Conservation (phyloP, 2,888 invertebrate species). For the Caenorhabditis sp. region DNA sequence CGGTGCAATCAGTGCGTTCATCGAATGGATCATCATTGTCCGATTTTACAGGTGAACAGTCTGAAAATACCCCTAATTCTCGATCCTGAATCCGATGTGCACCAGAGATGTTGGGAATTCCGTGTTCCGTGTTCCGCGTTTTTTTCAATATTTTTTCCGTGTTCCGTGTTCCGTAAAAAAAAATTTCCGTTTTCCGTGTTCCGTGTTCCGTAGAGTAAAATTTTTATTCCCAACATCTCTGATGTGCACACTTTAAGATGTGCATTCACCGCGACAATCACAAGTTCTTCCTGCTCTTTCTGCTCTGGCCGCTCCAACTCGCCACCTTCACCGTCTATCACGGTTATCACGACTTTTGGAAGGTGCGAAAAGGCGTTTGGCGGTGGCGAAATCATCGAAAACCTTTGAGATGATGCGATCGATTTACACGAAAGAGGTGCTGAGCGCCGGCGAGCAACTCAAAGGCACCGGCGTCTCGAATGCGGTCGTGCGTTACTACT, state of each 20-base stretch:
- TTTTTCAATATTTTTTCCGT: too few species aligned
- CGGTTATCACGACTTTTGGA: constrained; percentile 44
- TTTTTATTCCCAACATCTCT: too few species aligned
- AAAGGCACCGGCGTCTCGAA: constrained; percentile 57
- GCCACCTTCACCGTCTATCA: constrained; percentile 51
- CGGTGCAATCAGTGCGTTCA: constrained; percentile 57
- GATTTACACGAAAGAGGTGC: constrained; percentile 4
- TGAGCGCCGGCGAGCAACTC: constrained; percentile 33
- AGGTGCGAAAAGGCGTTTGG: constrained; percentile 10
- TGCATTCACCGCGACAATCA: constrained; percentile 65
- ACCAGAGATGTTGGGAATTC: too few species aligned
- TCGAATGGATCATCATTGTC: constrained; percentile 70
- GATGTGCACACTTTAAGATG: constrained; percentile 23
- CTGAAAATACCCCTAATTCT: too few species aligned
- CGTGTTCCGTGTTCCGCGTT: too few species aligned
- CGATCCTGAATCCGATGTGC: neutral
- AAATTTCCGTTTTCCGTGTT: too few species aligned
- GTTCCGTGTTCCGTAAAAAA: too few species aligned
- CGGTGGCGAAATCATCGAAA: neutral
- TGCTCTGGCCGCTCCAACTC: constrained; percentile 56
- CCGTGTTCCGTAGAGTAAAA: too few species aligned
- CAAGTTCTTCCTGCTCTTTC: constrained; percentile 62
- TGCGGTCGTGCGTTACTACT: constrained; percentile 44
- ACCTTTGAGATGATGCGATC: constrained; percentile 20
- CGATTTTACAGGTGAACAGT: constrained; percentile 56